Evolutionary conservation across 2,888 invertebrate species (phyloP).

Genomic region (Pherbina coryleti): DNA sequence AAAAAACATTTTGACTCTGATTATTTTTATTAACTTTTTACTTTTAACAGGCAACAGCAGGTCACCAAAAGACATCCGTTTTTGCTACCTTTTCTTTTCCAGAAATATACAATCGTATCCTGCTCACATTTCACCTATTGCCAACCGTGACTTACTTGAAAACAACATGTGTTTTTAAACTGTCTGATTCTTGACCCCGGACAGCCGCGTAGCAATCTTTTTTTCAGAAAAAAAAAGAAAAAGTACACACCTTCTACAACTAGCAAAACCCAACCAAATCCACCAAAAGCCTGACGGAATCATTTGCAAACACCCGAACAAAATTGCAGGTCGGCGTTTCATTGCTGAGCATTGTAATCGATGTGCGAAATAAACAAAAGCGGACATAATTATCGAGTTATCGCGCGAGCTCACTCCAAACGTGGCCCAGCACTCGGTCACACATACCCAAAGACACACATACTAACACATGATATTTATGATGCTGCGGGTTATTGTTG

Average conservation of each 20-base stretch:
- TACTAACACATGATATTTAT: slow-evolving; percentile 65
- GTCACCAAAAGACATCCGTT: background rate
- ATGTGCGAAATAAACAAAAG: slow-evolving; percentile 70
- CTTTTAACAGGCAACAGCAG: too few species aligned
- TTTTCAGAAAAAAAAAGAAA: background rate
- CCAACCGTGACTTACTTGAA: background rate
- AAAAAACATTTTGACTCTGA: too few species aligned
- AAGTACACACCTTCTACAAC: background rate
- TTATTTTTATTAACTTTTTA: too few species aligned
- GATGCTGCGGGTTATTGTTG: slow-evolving; percentile 66
- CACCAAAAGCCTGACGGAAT: slow-evolving; percentile 4
- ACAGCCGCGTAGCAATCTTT: background rate
- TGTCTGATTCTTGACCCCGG: background rate
- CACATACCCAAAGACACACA: slow-evolving; percentile 61
- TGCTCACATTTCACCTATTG: background rate
- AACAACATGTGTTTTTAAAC: background rate
- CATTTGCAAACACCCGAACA: slow-evolving; percentile 2
- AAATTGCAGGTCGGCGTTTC: slow-evolving; percentile 7
- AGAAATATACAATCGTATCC: background rate
- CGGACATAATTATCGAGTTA: slow-evolving; percentile 71
- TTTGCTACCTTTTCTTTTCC: background rate
- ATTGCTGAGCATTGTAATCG: slow-evolving; percentile 60
- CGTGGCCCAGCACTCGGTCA: slow-evolving; percentile 5
- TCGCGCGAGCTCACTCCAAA: slow-evolving; percentile 61
- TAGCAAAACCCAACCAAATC: slow-evolving; percentile 3